Conservation (phyloP, 2,113 vertebrate species). For the Pampusana beccarii region DNA sequence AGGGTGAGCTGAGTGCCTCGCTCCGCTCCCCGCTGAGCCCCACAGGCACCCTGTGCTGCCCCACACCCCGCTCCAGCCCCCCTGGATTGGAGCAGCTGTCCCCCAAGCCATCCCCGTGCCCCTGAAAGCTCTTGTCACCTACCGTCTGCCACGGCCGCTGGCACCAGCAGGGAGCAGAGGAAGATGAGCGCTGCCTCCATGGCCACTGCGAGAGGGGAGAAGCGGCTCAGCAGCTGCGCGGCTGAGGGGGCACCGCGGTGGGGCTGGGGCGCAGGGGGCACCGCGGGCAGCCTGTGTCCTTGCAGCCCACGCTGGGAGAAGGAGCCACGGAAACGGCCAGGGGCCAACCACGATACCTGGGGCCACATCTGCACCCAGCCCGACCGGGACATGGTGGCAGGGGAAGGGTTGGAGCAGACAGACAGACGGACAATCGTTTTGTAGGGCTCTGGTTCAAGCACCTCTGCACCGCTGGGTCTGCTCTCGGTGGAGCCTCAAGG, state of each 20-base stretch:
- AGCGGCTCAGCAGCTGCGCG: background rate
- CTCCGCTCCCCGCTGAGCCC: background rate
- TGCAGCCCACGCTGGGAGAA: background rate
- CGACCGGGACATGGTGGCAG: rapidly evolving
- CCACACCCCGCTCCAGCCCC: rapidly evolving
- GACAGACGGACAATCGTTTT: background rate
- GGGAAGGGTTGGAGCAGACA: background rate
- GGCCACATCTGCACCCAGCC: background rate
- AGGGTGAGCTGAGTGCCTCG: background rate
- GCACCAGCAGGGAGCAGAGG: conserved; percentile 86
- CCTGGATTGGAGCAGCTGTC: rapidly evolving
- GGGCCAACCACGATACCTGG: rapidly evolving
- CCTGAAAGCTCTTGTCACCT: conserved; percentile 46
- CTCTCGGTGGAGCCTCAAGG: background rate
- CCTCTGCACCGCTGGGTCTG: background rate
- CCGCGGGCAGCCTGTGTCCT: too few relatives aligned
- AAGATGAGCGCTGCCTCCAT: conserved; percentile 89
- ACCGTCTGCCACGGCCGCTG: conserved; percentile 79
- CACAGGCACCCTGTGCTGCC: background rate
- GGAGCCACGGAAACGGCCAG: background rate
- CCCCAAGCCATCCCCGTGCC: rapidly evolving
- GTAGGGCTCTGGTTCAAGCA: background rate
- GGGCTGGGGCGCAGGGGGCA: background rate
- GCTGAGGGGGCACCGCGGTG: rapidly evolving
- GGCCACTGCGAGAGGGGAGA: conserved; percentile 74